Evolutionary conservation across 1,140 invertebrate species (phyloP).

Genomic region (Cyphomyrmex costatus): DNA sequence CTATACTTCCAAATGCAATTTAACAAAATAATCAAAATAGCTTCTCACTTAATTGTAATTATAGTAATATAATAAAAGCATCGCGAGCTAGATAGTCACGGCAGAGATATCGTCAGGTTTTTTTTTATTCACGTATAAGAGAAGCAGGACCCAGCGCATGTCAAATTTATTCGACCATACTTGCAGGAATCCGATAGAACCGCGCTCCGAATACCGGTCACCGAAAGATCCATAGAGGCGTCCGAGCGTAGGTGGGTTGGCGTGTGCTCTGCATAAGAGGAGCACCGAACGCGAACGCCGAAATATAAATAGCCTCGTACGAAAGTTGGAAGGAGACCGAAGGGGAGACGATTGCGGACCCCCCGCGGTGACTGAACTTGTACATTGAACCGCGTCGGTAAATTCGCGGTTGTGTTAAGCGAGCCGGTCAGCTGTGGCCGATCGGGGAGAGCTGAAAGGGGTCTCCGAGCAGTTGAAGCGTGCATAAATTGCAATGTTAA

Average conservation of each 20-base stretch:
- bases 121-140: slow-evolving; percentile 15
- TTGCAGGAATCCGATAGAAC: slow-evolving; percentile 1
- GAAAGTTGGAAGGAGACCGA: slow-evolving; percentile 53
- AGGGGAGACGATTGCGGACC: slow-evolving; percentile 30
- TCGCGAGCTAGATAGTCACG: background rate
- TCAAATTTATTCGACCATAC: background rate
- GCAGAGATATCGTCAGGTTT: background rate
- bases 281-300: slow-evolving; percentile 48
- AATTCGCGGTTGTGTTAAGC: slow-evolving; percentile 82
- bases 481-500: slow-evolving; percentile 85
- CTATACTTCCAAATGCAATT: background rate
- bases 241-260: background rate
- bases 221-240: slow-evolving; percentile 1
- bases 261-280: background rate
- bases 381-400: slow-evolving; percentile 76
- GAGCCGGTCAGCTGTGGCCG: slow-evolving; percentile 61
- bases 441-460: slow-evolving; percentile 48
- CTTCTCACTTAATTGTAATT: background rate
- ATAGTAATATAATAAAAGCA: background rate
- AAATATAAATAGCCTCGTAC: slow-evolving; percentile 74
- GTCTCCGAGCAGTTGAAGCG: slow-evolving; percentile 79
- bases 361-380: slow-evolving; percentile 76
- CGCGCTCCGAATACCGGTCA: slow-evolving; percentile 20
- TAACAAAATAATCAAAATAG: background rate
- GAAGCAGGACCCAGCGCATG: background rate